Percentiles rank a stretch among this genome's conserved stretches.
These are phyloP conservation scores for Achlya flavicornis DNA, from an alignment of 2,888 invertebrate genomes.

Conservation along the genomic window DNA sequence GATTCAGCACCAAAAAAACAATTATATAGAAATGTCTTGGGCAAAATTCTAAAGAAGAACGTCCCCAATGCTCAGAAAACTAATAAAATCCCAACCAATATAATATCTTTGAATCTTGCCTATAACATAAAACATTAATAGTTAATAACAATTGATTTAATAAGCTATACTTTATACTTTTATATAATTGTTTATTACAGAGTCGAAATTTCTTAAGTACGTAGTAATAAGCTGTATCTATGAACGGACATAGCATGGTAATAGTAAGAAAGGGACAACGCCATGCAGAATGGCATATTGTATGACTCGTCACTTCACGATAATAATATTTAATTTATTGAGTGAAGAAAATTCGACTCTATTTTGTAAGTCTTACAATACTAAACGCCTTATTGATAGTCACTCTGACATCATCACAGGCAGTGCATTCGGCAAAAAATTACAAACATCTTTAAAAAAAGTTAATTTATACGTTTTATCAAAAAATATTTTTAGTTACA, in stretches of 20 bases:
- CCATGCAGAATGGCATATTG: neutral
- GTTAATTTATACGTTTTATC: neutral
- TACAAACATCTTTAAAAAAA: neutral
- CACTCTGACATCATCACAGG: neutral
- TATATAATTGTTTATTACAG: neutral
- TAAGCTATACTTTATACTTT: neutral
- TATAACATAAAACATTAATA: neutral
- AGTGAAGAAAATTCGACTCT: neutral
- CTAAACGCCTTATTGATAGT: neutral
- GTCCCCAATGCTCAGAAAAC: too few species aligned
- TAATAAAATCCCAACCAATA: neutral
- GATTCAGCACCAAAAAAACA: slow-evolving; percentile 22
- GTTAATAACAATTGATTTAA: neutral
- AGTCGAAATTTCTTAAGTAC: neutral
- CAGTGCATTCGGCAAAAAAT: neutral
- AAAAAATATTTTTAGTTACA: neutral
- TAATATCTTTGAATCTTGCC: neutral
- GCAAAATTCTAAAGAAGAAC: neutral
- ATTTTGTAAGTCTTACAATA: neutral
- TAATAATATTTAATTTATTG: neutral
- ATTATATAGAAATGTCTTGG: neutral
- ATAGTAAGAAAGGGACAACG: neutral
- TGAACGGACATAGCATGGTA: neutral
- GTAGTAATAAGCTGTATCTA: neutral
- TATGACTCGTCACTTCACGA: neutral